Evolutionary conservation across 2,797 vertebrate species (phyloP).

Genomic region (Helicolenus hilgendorfi): DNA sequence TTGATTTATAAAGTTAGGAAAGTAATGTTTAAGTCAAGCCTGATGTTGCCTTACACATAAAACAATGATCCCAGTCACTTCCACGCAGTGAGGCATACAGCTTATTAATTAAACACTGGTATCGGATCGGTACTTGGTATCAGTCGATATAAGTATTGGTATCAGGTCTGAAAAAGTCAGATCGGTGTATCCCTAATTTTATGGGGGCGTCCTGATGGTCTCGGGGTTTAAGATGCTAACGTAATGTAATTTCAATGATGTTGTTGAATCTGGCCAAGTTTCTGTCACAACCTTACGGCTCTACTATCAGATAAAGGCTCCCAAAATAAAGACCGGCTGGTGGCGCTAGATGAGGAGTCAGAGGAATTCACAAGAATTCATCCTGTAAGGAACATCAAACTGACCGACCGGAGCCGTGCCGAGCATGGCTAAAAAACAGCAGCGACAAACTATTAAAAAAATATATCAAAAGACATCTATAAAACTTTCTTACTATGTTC

Average conservation of each 20-base stretch:
- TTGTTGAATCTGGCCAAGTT: background rate
- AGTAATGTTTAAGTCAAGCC: no score
- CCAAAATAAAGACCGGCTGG: no score
- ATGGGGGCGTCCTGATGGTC: background rate
- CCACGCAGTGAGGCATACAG: no score
- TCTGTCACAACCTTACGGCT: background rate
- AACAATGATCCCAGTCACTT: no score
- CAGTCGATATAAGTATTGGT: no score
- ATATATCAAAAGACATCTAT: background rate
- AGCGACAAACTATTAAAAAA: background rate
- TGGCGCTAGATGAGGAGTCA: no score
- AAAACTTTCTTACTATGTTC: background rate
- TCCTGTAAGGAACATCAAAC: background rate
- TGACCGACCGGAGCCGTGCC: background rate
- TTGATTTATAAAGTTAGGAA: no score
- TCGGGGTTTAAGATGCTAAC: background rate
- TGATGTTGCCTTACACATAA: no score
- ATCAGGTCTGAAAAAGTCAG: no score
- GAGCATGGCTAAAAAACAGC: no score
- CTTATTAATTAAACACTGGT: no score
- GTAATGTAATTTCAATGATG: background rate
- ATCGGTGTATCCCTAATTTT: background rate
- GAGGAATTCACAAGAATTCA: background rate
- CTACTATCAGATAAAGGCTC: background rate
- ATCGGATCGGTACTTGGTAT: no score